Conservation (phyloP, 2,888 invertebrate genomes). For the Nymphalis c-album region DNA sequence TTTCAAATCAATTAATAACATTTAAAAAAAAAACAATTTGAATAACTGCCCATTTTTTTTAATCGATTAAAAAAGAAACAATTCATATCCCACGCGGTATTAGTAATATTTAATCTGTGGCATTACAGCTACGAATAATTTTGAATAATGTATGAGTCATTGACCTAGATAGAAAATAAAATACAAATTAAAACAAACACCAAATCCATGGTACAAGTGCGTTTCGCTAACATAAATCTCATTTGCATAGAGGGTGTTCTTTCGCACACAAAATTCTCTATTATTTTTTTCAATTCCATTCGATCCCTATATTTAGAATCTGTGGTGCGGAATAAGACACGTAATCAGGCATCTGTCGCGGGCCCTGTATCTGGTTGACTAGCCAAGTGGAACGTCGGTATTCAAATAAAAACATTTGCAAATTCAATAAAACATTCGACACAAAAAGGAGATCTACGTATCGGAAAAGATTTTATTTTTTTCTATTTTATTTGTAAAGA, state of each 20-base stretch:
- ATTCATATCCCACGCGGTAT: too few relatives aligned
- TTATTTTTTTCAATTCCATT: constrained; percentile 19
- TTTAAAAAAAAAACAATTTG: too few relatives aligned
- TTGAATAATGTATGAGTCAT: not conserved
- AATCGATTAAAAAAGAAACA: too few relatives aligned
- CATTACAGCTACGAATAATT: not conserved
- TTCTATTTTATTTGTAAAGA: not conserved
- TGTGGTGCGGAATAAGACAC: constrained; percentile 35
- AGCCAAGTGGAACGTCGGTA: constrained; percentile 24
- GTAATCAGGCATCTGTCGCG: constrained; percentile 36
- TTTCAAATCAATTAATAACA: too few relatives aligned
- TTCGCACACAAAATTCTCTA: not conserved
- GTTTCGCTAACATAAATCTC: not conserved
- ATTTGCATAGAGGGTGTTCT: constrained; percentile 4
- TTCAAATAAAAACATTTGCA: constrained; percentile 29
- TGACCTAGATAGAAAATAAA: not conserved
- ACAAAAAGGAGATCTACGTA: not conserved
- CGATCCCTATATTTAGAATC: constrained; percentile 19
- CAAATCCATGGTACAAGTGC: not conserved
- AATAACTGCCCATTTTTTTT: not conserved
- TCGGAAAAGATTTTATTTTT: not conserved
- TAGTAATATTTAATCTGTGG: too few relatives aligned
- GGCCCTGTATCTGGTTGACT: constrained; percentile 24
- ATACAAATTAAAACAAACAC: not conserved
- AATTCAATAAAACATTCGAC: constrained; percentile 22